Evolutionary conservation across 2,113 vertebrate species (phyloP), one percentile per base, ranked within the genome.

Genomic region (Corythornis vintsioides): DNA sequence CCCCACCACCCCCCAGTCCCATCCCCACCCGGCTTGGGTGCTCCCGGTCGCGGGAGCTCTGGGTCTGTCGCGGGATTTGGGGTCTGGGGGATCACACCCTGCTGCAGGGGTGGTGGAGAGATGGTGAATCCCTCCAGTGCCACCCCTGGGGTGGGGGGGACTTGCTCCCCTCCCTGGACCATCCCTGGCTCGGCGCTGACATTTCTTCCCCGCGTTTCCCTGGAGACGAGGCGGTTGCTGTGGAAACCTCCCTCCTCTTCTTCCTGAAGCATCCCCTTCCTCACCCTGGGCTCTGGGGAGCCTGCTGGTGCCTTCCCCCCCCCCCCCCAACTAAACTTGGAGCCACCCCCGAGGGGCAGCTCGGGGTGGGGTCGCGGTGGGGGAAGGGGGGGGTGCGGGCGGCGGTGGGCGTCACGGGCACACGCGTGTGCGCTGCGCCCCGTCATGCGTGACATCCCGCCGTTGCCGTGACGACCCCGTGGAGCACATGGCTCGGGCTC

Each of bases 391-490:
- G 38, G 38, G 38, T 9, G 38, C 38, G 38, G 38, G 38, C 38
- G 38, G 38, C 38, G 38, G 38, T 38, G 38, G 38, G 67, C 13
- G 29, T 0, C 3, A 11, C 35, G 21, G 50, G 20, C 4, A 33
- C 59, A 82, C 3, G 64, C 12, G 11, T 63, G 82, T 57, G 25
- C 2, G 3, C 78, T 38, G 83, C 47, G 15, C 52, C 53, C 82
- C 3, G 2, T 94, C 94, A 95, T 72, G 94, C 96, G 93, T 97
- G 97, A 97, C 97, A 96, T 97, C 94, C 94, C 0, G n/a, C 93
- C 11, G 96, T 98, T 97, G 92, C 97, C 93, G 95, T 97, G 95
- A 95, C 96, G 96, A 98, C 97, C 66, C 76, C 93, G 88, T 96
- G 15, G 84, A 97, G 97, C 97, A 98, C 97, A 94, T 96, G 96